phyloP scores from a whole-genome alignment of 2,888 invertebrate genomes.

The Poecilus cupreus region DNA sequence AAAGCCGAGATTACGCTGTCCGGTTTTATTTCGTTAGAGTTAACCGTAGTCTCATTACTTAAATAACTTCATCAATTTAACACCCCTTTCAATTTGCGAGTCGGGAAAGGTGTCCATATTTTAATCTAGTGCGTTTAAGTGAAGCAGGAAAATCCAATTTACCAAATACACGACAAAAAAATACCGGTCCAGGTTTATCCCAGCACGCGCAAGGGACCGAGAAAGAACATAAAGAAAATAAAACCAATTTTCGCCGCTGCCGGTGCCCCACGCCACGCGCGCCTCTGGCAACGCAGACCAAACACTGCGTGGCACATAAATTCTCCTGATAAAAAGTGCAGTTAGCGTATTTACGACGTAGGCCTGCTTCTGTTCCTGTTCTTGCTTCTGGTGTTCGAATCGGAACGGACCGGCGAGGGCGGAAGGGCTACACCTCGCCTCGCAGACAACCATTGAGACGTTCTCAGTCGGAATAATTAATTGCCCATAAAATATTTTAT shows the following conservation, averaged over 20 bases:
- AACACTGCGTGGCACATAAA: constrained; percentile 53
- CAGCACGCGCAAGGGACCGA: constrained; percentile 40
- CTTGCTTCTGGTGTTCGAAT: neutral
- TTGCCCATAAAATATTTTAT: constrained; percentile 59
- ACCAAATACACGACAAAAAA: constrained; percentile 57
- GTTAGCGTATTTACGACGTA: constrained; percentile 53
- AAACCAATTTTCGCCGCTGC: constrained; percentile 51
- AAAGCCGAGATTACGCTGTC: constrained; percentile 21
- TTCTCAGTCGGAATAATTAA: constrained; percentile 56
- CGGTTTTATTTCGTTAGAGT: constrained; percentile 10
- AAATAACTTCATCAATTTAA: constrained; percentile 35
- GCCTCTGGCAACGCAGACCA: constrained; percentile 30
- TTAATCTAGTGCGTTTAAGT: constrained; percentile 54
- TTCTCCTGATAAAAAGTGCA: constrained; percentile 56
- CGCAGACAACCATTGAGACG: constrained; percentile 50
- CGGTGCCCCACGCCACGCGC: constrained; percentile 16
- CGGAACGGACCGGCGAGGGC: neutral
- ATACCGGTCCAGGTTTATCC: constrained; percentile 48
- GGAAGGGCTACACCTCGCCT: constrained; percentile 40
- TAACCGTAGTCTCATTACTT: constrained; percentile 17
- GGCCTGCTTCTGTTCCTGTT: neutral
- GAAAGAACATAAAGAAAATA: constrained; percentile 58
- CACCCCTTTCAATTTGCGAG: constrained; percentile 50
- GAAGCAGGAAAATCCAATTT: constrained; percentile 54
- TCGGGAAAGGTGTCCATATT: constrained; percentile 54